These are phyloP conservation scores for Myotis davidii DNA, from an alignment of 2,113 vertebrate species.

Conservation along the genomic window DNA sequence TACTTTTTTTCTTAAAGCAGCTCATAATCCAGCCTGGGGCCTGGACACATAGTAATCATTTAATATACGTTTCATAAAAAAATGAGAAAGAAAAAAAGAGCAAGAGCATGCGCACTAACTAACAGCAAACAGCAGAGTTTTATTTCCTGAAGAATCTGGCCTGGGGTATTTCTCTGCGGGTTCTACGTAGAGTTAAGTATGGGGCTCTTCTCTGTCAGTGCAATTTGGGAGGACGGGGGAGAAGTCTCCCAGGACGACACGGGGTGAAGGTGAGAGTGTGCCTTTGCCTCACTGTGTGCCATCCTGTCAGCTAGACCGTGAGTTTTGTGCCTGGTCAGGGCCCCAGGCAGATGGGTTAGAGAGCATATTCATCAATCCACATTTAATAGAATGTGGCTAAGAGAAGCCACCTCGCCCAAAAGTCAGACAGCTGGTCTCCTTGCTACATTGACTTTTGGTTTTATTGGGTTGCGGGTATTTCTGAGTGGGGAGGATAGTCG, in stretches of 20 bases:
- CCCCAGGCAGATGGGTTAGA: background rate
- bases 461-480: background rate
- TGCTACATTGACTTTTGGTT: background rate
- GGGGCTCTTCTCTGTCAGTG: background rate
- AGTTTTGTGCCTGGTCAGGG: background rate
- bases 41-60: background rate
- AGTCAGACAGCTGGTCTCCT: background rate
- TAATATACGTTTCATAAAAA: background rate
- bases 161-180: background rate
- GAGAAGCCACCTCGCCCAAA: background rate
- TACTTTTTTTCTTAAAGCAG: background rate
- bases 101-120: background rate
- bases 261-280: background rate
- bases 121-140: background rate
- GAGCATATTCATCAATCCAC: background rate
- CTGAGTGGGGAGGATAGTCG: background rate
- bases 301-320: background rate
- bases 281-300: accelerated
- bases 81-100: background rate
- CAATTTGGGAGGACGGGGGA: background rate
- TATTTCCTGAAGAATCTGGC: background rate
- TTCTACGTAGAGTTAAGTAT: background rate
- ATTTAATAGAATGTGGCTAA: background rate
- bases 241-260: background rate
- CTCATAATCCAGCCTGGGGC: background rate